Conservation (phyloP, 2,888 invertebrate genomes). For the Oligia fasciuncula region DNA sequence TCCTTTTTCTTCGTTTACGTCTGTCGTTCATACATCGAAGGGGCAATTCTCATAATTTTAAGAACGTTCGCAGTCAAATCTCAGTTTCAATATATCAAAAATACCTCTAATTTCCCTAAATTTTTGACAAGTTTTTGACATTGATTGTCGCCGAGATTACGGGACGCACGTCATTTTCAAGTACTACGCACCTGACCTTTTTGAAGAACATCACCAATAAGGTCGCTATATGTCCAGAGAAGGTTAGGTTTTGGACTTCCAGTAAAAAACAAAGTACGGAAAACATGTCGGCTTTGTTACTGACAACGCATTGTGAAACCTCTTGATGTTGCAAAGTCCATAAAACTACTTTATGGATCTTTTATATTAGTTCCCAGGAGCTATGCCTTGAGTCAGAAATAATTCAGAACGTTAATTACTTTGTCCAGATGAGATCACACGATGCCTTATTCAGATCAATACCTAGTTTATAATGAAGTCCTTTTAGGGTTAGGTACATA, state of each 20-base stretch:
- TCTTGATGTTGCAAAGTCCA: not conserved
- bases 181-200: not conserved
- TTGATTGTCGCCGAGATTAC: too few relatives aligned
- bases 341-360: not conserved
- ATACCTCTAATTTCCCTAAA: too few relatives aligned
- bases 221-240: not conserved
- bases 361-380: conserved; percentile 1
- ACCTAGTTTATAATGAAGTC: conserved; percentile 33
- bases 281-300: not conserved
- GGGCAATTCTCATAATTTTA: not conserved
- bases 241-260: not conserved
- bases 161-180: not conserved
- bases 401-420: conserved; percentile 7
- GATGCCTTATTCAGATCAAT: conserved; percentile 41
- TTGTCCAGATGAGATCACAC: conserved; percentile 13
- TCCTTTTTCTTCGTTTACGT: not conserved
- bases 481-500: conserved; percentile 15
- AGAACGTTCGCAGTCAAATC: not conserved
- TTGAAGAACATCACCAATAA: not conserved
- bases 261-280: not conserved
- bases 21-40: not conserved
- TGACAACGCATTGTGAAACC: not conserved
- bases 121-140: not conserved
- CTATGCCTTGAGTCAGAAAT: conserved; percentile 25
- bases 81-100: not conserved